These are phyloP conservation scores for Xylota sylvarum DNA, from an alignment of 2,888 invertebrate genomes.

Conservation along the genomic window DNA sequence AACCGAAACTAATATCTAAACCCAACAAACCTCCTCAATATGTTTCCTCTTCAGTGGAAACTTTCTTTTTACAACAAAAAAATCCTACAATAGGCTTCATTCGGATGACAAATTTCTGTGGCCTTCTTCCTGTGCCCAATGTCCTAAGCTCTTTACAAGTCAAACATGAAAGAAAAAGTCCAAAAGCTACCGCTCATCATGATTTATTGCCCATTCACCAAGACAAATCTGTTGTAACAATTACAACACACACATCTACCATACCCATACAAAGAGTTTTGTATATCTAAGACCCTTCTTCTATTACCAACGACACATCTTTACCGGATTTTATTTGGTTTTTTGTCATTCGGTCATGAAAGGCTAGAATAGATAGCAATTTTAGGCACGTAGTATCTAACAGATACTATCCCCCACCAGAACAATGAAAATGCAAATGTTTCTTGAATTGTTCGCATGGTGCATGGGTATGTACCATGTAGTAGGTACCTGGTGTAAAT, in stretches of 20 bases:
- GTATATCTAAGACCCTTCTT: conserved; percentile 27
- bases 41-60: background rate
- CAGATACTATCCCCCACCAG: conserved; percentile 52
- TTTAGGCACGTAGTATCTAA: conserved; percentile 72
- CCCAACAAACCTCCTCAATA: too few species aligned
- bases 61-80: conserved; percentile 28
- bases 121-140: conserved; percentile 18
- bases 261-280: conserved; percentile 2
- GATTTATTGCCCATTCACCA: conserved; percentile 65
- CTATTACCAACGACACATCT: background rate
- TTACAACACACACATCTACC: conserved; percentile 59
- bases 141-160: conserved; percentile 12
- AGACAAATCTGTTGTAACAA: conserved; percentile 71
- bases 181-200: conserved; percentile 70
- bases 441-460: conserved; percentile 44
- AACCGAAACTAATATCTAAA: too few species aligned
- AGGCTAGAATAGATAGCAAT: conserved; percentile 61
- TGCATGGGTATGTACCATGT: background rate
- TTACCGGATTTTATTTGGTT: background rate
- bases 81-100: conserved; percentile 37
- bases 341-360: conserved; percentile 47
- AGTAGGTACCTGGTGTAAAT: conserved; percentile 71
- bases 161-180: conserved; percentile 1
- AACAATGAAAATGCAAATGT: conserved; percentile 74
- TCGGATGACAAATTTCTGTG: conserved; percentile 43